A percentile compares a stretch with the other conserved stretches of the same genome.
Evolutionary conservation across 2,888 invertebrate genomes (phyloP).

Genomic region (Apodemia mormo): DNA sequence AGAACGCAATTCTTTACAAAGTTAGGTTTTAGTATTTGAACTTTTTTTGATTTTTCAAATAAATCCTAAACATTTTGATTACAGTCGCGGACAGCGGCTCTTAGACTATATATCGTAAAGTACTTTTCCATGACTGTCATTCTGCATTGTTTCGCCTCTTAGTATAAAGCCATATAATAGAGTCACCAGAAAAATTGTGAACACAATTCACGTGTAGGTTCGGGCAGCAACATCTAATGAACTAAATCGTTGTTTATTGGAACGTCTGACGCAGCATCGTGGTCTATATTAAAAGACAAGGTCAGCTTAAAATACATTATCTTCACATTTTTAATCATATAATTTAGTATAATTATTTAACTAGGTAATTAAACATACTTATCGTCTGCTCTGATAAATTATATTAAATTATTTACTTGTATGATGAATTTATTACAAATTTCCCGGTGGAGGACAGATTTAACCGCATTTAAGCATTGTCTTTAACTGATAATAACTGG

Average conservation of each 20-base stretch:
- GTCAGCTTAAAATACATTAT: conserved; percentile 3
- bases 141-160: neutral
- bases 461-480: conserved; percentile 1
- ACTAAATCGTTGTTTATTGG: neutral
- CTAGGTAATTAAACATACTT: neutral
- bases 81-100: neutral
- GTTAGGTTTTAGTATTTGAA: too few species aligned
- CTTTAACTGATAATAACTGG: conserved; percentile 14
- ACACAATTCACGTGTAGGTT: neutral
- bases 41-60: too few species aligned
- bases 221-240: neutral
- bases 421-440: neutral
- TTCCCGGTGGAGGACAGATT: conserved; percentile 3
- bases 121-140: conserved; percentile 8
- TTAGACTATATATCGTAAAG: neutral
- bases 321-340: neutral
- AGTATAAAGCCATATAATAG: conserved; percentile 3
- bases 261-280: neutral
- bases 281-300: neutral
- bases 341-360: neutral
- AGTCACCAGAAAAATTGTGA: neutral
- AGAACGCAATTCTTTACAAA: too few species aligned
- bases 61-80: too few species aligned
- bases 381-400: neutral
- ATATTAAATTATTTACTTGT: conserved; percentile 1